Percentiles rank a stretch among this genome's conserved stretches.
Evolutionary conservation across 2,113 vertebrate genomes (phyloP).

Genomic region (Harpagus bidentatus): DNA sequence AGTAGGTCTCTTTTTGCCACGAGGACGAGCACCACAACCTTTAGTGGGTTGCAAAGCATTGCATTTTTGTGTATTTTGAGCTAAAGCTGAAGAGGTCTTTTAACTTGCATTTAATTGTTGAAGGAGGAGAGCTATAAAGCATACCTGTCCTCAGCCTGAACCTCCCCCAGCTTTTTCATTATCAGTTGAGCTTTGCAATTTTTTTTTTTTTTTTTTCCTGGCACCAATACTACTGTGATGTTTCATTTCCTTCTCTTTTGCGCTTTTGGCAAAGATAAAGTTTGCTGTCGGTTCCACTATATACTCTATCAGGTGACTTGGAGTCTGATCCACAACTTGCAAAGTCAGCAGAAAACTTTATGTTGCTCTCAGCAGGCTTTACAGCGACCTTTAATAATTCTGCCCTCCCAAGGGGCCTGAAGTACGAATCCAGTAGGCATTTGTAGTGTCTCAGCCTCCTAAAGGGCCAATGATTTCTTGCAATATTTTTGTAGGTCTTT

Average conservation of each 20-base stretch:
- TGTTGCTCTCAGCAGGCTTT: constrained; percentile 38
- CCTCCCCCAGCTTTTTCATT: constrained; percentile 21
- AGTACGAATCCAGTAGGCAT: constrained; percentile 25
- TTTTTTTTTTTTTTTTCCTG: background rate
- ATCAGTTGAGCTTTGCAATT: background rate
- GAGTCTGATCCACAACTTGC: background rate
- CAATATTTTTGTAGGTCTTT: constrained; percentile 36
- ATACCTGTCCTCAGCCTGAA: background rate
- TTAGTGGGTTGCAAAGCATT: background rate
- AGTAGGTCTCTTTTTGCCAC: background rate
- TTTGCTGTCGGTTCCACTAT: background rate
- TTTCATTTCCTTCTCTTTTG: constrained; percentile 55
- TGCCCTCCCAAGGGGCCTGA: background rate
- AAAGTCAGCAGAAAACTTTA: constrained; percentile 10
- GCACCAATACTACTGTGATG: background rate
- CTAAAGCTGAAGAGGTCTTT: background rate
- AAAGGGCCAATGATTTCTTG: constrained; percentile 5
- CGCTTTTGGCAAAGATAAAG: background rate
- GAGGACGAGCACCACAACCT: rapidly evolving
- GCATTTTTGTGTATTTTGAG: background rate
- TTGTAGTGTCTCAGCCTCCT: constrained; percentile 1
- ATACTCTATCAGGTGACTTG: background rate
- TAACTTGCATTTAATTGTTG: background rate
- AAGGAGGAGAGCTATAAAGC: background rate
- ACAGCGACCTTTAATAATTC: background rate